phyloP scores from a whole-genome alignment of 2,797 vertebrate genomes.

The Megaceryle alcyon region DNA sequence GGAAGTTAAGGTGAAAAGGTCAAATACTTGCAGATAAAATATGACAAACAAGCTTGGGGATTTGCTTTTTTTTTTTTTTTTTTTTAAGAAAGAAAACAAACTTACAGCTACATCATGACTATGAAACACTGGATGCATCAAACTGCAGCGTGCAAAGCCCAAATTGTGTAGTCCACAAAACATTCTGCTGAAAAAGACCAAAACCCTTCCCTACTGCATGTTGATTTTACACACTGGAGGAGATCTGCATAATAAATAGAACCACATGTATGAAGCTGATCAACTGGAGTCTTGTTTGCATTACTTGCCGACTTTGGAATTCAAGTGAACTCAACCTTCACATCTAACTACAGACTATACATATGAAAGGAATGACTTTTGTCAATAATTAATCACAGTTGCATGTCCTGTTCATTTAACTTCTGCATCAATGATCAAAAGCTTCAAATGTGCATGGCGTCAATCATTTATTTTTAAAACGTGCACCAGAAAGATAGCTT shows the following conservation, averaged over 20 bases:
- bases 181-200: background rate
- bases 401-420: background rate
- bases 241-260: slow-evolving; percentile 25
- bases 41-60: background rate
- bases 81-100: background rate
- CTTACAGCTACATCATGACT: accelerated
- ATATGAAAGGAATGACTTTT: background rate
- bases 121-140: accelerated
- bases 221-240: background rate
- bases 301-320: slow-evolving; percentile 1
- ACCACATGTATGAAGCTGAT: background rate
- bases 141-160: background rate
- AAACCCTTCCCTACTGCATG: background rate
- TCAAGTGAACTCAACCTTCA: slow-evolving; percentile 33
- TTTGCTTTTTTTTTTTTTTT: background rate
- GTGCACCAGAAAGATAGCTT: accelerated
- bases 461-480: background rate
- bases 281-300: background rate
- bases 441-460: background rate
- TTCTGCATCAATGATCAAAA: slow-evolving; percentile 47
- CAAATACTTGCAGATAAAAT: background rate
- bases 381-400: slow-evolving; percentile 60
- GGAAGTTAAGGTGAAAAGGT: background rate
- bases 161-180: background rate
- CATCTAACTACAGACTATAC: background rate